A percentile compares a stretch with the other conserved stretches of the same genome.
phyloP scores from a whole-genome alignment of 2,113 vertebrate genomes.

The Ceuthmochares aereus region DNA sequence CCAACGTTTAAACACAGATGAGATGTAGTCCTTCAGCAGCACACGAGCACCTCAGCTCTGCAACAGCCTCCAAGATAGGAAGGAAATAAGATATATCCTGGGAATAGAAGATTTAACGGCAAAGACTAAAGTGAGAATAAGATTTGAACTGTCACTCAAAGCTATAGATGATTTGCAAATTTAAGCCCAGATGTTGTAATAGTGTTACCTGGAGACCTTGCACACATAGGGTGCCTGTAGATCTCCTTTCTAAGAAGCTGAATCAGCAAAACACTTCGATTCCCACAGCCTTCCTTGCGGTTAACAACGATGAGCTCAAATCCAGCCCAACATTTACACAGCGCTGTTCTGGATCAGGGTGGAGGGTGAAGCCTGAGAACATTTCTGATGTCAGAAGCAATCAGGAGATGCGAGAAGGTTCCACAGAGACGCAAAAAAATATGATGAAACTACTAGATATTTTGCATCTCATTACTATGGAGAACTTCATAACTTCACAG shows the following conservation, averaged over 20 bases:
- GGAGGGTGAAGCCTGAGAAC: neutral
- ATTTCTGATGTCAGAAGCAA: neutral
- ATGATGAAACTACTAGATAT: neutral
- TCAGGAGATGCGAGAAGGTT: neutral
- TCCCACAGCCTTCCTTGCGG: neutral
- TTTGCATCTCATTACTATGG: neutral
- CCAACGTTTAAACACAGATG: fast-evolving
- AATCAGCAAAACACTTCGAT: neutral
- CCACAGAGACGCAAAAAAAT: neutral
- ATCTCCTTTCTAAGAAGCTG: neutral
- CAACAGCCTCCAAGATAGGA: neutral
- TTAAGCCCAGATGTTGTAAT: neutral
- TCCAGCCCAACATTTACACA: neutral
- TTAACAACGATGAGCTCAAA: neutral
- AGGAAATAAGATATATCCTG: fast-evolving
- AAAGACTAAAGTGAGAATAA: fast-evolving
- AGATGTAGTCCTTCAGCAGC: neutral
- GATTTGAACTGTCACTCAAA: fast-evolving
- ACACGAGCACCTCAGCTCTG: neutral
- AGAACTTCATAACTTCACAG: neutral
- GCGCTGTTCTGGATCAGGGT: neutral
- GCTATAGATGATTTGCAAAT: neutral
- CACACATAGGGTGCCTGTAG: neutral
- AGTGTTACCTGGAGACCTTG: neutral
- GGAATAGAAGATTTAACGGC: neutral